These are phyloP conservation scores for Leptura quadrifasciata DNA, from an alignment of 2,888 invertebrate genomes.

Conservation along the genomic window DNA sequence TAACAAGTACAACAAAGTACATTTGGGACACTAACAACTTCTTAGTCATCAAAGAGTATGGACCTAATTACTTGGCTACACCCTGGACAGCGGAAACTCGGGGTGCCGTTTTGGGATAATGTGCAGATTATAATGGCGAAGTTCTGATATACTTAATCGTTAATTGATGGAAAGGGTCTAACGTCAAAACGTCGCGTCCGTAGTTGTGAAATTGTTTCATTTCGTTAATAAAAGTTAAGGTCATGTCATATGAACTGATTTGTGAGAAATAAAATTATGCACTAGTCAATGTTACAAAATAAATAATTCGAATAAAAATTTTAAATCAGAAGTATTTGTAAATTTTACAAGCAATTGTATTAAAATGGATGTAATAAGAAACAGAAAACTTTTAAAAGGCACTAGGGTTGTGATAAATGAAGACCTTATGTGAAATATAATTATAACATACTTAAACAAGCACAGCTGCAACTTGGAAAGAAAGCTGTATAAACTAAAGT, in stretches of 20 bases:
- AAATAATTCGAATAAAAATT: no score
- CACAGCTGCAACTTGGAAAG: no score
- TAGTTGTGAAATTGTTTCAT: not conserved
- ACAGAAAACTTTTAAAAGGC: no score
- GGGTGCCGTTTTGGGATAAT: constrained; percentile 20
- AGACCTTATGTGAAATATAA: no score
- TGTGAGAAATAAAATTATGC: no score
- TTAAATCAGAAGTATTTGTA: no score
- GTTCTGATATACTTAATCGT: constrained; percentile 24
- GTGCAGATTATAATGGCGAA: constrained; percentile 21
- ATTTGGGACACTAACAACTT: constrained; percentile 8
- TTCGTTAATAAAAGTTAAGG: not conserved
- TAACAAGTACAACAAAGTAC: constrained; percentile 31
- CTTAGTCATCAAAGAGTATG: constrained; percentile 9
- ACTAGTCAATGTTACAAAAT: no score
- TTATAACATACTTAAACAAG: no score
- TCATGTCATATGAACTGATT: not conserved
- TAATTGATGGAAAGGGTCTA: constrained; percentile 19
- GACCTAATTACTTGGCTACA: constrained; percentile 8
- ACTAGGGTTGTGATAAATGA: no score
- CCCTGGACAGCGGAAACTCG: not conserved
- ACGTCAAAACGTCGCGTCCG: not conserved
- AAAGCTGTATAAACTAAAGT: no score
- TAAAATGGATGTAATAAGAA: no score
- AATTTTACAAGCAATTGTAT: no score